phyloP scores from a whole-genome alignment of 1,140 invertebrate genomes.

The Wiebesia pumilae region DNA sequence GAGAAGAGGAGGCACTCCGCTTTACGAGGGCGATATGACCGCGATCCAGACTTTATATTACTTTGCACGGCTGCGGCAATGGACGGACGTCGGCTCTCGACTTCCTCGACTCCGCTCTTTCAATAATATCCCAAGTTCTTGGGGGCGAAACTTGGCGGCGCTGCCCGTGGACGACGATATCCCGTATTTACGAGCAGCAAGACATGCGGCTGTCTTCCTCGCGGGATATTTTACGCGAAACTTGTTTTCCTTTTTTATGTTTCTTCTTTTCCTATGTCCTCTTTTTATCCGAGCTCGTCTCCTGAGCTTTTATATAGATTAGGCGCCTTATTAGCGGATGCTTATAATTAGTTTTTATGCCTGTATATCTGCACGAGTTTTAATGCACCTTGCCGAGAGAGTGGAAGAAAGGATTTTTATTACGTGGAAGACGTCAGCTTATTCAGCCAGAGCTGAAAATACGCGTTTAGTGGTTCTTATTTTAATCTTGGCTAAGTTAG shows the following conservation, averaged over 20 bases:
- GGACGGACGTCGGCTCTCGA: constrained; percentile 19
- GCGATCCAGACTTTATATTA: constrained; percentile 53
- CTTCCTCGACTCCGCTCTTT: constrained; percentile 32
- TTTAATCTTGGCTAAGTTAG: background rate
- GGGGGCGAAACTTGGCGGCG: constrained; percentile 27
- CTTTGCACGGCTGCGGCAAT: constrained; percentile 27
- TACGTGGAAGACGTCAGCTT: background rate
- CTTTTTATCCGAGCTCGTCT: background rate
- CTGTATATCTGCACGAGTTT: constrained; percentile 19
- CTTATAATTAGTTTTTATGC: constrained; percentile 52
- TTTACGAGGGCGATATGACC: constrained; percentile 54
- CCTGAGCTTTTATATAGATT: constrained; percentile 14
- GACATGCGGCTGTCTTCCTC: constrained; percentile 16
- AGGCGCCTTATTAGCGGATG: constrained; percentile 46
- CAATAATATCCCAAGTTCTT: constrained; percentile 54
- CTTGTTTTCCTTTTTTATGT: background rate
- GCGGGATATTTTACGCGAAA: constrained; percentile 1
- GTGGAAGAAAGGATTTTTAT: background rate
- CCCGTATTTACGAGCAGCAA: constrained; percentile 49
- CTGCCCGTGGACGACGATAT: constrained; percentile 7
- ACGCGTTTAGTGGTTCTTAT: background rate
- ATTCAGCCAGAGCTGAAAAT: background rate
- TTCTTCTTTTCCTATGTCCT: background rate
- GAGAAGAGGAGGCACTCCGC: constrained; percentile 19
- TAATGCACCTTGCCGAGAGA: background rate